Evolutionary conservation across 2,797 vertebrate species (phyloP), one percentile per base, ranked within the genome.

Genomic region (Cuniculus paca): DNA sequence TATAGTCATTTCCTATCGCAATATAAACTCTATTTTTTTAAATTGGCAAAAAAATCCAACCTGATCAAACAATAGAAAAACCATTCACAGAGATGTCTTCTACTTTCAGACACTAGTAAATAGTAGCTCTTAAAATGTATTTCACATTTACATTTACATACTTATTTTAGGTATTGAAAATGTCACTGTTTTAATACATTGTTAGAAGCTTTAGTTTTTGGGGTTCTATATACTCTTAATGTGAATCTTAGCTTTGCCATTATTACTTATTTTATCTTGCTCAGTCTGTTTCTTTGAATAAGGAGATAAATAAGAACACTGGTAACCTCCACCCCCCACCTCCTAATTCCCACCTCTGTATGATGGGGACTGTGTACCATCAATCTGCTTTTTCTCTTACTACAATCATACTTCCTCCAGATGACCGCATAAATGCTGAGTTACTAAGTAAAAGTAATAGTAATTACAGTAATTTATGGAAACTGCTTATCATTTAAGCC

Each of bases 401-500:
- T 39, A 20, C 0, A 1, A 11, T 81, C 70, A 79, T 12, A 81
- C 39, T 82, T 95, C 81, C 26, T 60, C 50, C 58, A 82, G 34
- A 5, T 77, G 88, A 96, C 77, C 95, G 50, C 72, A 68, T 84
- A 91, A 92, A 90, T 85, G 77, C 93, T 92, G 90, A 90, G 93
- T 84, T 97, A 92, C 75, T 93, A 91, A 93, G 95, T 96, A 94
- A 94, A 96, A 93, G 87, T 96, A 94, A 94, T 86, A 95, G 56
- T 94, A 95, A 96, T 96, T 92, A 97, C 28, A 94, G 74, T 91
- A 96, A 97, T 97, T 95, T 95, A 93, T 96, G 65, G 89, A 81
- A 92, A 95, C 52, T 87, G 86, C 95, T 92, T 96, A 95, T 91
- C 97, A 96, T 86, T 93, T 96, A 95, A 84, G 88, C 77, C 75